Evolutionary conservation across 2,888 invertebrate genomes (phyloP).

Genomic region (Brenthis daphne): DNA sequence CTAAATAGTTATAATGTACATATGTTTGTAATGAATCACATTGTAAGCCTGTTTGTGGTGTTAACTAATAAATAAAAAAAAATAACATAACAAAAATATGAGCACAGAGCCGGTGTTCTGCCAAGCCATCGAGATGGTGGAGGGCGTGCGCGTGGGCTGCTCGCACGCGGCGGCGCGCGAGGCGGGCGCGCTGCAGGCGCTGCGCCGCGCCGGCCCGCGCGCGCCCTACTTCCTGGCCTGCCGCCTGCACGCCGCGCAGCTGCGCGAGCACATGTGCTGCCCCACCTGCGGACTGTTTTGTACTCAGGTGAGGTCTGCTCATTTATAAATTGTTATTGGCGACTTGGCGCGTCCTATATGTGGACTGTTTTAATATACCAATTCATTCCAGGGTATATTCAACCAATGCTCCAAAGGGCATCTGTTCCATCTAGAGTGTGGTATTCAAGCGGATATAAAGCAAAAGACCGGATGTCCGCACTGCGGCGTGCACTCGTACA

Average conservation of each 20-base stretch:
- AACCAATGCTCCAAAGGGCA: slow-evolving; percentile 90
- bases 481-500: slow-evolving; percentile 67
- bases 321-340: not conserved
- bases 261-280: slow-evolving; percentile 93
- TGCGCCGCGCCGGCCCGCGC: slow-evolving; percentile 86
- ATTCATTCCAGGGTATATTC: slow-evolving; percentile 86
- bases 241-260: slow-evolving; percentile 87
- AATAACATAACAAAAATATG: not conserved
- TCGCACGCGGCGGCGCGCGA: slow-evolving; percentile 84
- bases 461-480: slow-evolving; percentile 68
- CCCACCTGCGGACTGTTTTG: slow-evolving; percentile 94
- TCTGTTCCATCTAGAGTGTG: slow-evolving; percentile 92
- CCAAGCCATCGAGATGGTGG: slow-evolving; percentile 89
- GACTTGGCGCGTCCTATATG: no score
- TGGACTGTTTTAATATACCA: no score
- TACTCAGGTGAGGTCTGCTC: slow-evolving; percentile 84
- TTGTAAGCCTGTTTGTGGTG: no score
- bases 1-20: no score
- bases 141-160: slow-evolving; percentile 90
- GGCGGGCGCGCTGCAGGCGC: slow-evolving; percentile 65
- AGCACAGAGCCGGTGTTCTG: slow-evolving; percentile 84
- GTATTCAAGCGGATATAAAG: slow-evolving; percentile 66
- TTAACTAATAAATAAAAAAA: not conserved
- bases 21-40: no score
- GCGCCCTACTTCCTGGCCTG: slow-evolving; percentile 92